Base-by-base conservation (phyloP, 2,797 vertebrate species). In the Tadarida brasiliensis region DNA sequence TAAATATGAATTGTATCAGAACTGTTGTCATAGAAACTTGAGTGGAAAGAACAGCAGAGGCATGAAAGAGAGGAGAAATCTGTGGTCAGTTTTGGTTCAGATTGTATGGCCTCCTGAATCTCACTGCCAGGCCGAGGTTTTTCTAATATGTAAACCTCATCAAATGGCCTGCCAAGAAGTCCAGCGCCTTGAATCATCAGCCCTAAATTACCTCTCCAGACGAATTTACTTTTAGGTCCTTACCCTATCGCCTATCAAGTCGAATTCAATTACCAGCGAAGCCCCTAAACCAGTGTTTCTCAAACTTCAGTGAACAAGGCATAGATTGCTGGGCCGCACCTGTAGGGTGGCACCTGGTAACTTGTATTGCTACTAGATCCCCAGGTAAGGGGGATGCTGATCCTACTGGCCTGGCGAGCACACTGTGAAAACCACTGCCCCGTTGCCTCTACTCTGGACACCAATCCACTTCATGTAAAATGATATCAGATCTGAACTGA, bases 1-100 rank as follows among this genome's bases (percentile, higher is more conserved):
- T 89, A 97, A 93, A 93, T 90, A 95, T 47, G 90, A 89, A 83
- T 89, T 73, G 20, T 77, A 87, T 91, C 74, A 85, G 74, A 94
- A n/a, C 61, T 24, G 80, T 89, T 67, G 85, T 95, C 94, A 91
- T 63, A 95, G 86, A 87, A 89, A 96, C 87, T 24, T 84, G 77
- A 92, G 54, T 82, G 54, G 84, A 49, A 95, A 91, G 83, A 94
- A 63, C 7, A 95, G 89, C 77, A 78, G 78, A 88, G 81, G 44
- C 56, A 9, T 44, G 65, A 89, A 33, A 80, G 82, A 87, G 33
- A 88, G n/a, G 83, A 95, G 83, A 90, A 83, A 92, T 44, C 65
- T 61, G 65, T 30, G 70, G 80, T 68, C 54, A 76, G 49, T 78
- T 63, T 49, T 20, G 44, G 67, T 59, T 88, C 57, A 49, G 63